A percentile compares a stretch with the other conserved stretches of the same genome.
Evolutionary conservation across 92 coral and sea anemone genomes (phyloP).

Genomic region (Heliopora coerulea): DNA sequence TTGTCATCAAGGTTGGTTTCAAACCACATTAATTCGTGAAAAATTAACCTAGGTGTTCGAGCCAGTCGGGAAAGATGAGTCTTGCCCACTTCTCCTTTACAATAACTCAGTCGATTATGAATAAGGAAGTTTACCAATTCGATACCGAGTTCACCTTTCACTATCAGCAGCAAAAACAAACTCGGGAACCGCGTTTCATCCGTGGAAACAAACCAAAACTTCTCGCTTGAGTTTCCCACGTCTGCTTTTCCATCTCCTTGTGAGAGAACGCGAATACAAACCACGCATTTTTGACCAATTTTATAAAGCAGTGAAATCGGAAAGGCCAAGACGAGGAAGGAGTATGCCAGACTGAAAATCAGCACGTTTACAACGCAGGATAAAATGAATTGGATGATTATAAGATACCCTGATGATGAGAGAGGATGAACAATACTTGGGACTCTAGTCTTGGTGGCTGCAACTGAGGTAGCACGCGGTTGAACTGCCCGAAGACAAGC

Average conservation of each 20-base stretch:
- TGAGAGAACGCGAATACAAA: not conserved
- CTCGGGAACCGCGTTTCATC: not conserved
- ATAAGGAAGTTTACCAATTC: slow-evolving; percentile 2
- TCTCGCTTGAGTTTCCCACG: not conserved
- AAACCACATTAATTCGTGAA: slow-evolving; percentile 25
- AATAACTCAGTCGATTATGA: not conserved
- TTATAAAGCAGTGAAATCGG: slow-evolving; percentile 12
- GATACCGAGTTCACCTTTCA: slow-evolving; percentile 2
- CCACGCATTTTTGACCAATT: slow-evolving; percentile 11
- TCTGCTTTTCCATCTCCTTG: slow-evolving; percentile 16
- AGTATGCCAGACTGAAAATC: slow-evolving; percentile 1
- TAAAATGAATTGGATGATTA: not conserved
- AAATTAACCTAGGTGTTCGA: slow-evolving; percentile 1
- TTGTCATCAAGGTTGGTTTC: not conserved
- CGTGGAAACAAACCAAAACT: slow-evolving; percentile 17
- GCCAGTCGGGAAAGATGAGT: not conserved
- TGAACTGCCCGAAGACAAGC: too few species aligned
- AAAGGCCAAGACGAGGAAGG: slow-evolving; percentile 14
- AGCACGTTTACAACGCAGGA: not conserved
- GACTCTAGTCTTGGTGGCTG: not conserved
- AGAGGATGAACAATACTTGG: slow-evolving; percentile 23
- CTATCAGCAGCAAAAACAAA: slow-evolving; percentile 7
- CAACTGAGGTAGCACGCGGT: too few species aligned
- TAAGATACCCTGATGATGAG: slow-evolving; percentile 14
- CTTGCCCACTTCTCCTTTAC: not conserved